A percentile compares a stretch with the other conserved stretches of the same genome.
phyloP scores from a whole-genome alignment of 2,888 invertebrate genomes.

The Philonicus albiceps region DNA sequence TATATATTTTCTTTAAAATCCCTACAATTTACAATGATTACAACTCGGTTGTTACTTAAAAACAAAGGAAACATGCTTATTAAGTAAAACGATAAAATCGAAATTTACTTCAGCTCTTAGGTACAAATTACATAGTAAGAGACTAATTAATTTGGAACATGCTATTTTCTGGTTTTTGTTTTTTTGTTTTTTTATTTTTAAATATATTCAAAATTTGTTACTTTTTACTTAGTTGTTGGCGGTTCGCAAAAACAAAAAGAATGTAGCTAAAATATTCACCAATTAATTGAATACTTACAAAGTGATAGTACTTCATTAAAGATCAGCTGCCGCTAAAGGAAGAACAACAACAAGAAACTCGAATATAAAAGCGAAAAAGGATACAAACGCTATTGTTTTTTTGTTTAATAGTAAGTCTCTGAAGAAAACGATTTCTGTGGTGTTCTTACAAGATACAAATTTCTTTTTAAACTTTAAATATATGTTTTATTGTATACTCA shows the following conservation, averaged over 20 bases:
- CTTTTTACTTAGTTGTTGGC: background rate
- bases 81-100: constrained; percentile 19
- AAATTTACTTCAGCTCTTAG: background rate
- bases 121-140: background rate
- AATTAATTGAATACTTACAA: constrained; percentile 1
- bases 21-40: constrained; percentile 35
- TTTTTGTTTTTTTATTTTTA: background rate
- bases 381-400: background rate
- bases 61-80: constrained; percentile 1
- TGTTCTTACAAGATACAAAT: background rate
- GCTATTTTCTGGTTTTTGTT: background rate
- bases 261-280: background rate
- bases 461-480: background rate
- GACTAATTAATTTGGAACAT: constrained; percentile 22
- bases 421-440: background rate
- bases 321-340: background rate
- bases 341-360: constrained; percentile 20
- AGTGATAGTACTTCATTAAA: background rate
- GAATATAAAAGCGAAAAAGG: background rate
- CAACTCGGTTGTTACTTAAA: constrained; percentile 20
- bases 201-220: constrained; percentile 12
- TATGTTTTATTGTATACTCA: background rate
- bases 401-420: background rate
- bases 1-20: constrained; percentile 31
- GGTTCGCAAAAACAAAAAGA: background rate